Base-by-base conservation (phyloP, 2,113 vertebrate species). In the Rhombomys opimus region DNA sequence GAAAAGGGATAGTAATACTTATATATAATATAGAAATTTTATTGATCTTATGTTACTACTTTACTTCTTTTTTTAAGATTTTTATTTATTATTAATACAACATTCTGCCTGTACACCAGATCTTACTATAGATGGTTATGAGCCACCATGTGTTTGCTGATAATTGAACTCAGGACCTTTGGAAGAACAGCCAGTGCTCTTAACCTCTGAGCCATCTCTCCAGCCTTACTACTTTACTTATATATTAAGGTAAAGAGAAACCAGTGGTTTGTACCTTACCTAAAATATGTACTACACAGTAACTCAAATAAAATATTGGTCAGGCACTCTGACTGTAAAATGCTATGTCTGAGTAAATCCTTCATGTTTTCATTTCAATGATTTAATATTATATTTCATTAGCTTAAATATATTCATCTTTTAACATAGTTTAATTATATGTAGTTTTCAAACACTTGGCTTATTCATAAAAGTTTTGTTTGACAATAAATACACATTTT, bases 371-470 rank as follows among this genome's bases (percentile, higher is more conserved):
- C 65, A 59, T 13, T 93, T 84, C 7, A 46, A 20, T 84, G 17
- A 73, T 38, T 76, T 41, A 72, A 85, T 87, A 65, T 82, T 95
- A 12, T 12, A 22, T 22, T 84, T 20, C 1, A 1, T 92, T 93
- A 22, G 8, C 89, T 95, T 80, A 70, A 89, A 89, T 87, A 81
- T 61, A 67, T 65, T 85, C 10, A 73, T 54, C 25, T 59, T 72
- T 84, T 89, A 20, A n/a, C 27, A 87, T 85, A 68, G 77, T 46
- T 96, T 5, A 68, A 35, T 50, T 77, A 67, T 15, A 95, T 70
- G 1, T 22, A 87, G 20, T 27, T 87, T 94, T 95, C 57, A 75
- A 75, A 89, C 2, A 35, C 27, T 77, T 32, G 3, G 11, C 0
- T 91, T 4, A 80, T 80, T 52, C 41, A 13, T 88, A 82, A 95